Evolutionary conservation across 2,797 vertebrate species (phyloP).

Genomic region (Aratinga solstitialis): DNA sequence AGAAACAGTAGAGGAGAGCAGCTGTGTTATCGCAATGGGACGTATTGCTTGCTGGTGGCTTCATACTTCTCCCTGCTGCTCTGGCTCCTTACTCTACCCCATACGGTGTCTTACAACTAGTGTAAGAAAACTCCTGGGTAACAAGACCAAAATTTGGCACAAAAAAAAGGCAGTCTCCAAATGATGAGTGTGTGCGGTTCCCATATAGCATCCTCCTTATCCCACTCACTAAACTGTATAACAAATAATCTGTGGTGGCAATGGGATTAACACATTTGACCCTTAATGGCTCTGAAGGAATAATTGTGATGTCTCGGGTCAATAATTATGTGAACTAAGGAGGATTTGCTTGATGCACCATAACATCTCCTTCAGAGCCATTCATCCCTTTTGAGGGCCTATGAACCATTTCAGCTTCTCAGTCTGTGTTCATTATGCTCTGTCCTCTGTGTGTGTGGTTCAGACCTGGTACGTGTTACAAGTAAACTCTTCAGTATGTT

Average conservation of each 20-base stretch:
- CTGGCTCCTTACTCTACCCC: background rate
- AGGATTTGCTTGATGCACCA: constrained; percentile 60
- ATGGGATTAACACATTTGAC: constrained; percentile 62
- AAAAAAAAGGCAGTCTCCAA: background rate
- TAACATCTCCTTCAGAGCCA: constrained; percentile 13
- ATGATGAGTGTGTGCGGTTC: background rate
- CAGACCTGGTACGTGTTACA: background rate
- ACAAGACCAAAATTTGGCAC: background rate
- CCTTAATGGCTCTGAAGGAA: constrained; percentile 63
- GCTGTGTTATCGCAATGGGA: background rate
- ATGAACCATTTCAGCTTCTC: constrained; percentile 43
- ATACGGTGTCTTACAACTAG: background rate
- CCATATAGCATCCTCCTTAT: constrained; percentile 2
- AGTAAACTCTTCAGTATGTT: background rate
- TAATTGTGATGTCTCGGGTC: constrained; percentile 57
- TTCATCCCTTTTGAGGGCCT: constrained; percentile 42
- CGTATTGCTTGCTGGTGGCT: background rate
- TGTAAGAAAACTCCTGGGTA: background rate
- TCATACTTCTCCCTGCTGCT: background rate
- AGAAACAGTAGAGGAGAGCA: background rate
- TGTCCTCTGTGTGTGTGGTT: background rate
- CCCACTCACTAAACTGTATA: constrained; percentile 51
- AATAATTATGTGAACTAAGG: constrained; percentile 53
- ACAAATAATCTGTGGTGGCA: constrained; percentile 61
- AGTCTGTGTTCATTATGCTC: constrained; percentile 19